Evolutionary conservation across 2,797 vertebrate genomes (phyloP).

Genomic region (Threskiornis aethiopicus): DNA sequence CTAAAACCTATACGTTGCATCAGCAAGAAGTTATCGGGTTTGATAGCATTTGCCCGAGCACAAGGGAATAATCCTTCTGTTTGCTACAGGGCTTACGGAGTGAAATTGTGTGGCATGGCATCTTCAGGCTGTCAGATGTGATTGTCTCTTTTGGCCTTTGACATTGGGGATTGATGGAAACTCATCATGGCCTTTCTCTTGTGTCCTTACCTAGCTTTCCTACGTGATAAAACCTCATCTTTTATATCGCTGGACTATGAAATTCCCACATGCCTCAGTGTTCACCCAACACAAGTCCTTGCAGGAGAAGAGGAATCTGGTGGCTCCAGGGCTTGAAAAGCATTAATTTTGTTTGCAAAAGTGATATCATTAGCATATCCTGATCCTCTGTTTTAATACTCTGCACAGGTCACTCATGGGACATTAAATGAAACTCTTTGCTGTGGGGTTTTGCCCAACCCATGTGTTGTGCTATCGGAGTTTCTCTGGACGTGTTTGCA

Average conservation of each 20-base stretch:
- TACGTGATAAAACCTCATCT: background rate
- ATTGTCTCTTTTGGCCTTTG: background rate
- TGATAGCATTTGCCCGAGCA: background rate
- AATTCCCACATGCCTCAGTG: background rate
- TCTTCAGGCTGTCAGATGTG: constrained; percentile 12
- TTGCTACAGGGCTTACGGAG: background rate
- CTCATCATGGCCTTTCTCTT: background rate
- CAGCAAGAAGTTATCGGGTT: background rate
- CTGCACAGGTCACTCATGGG: background rate
- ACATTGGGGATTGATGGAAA: background rate
- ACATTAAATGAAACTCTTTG: background rate
- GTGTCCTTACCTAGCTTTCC: background rate
- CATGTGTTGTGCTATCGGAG: background rate
- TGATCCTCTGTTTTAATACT: background rate
- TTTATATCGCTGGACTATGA: background rate
- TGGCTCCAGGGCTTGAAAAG: background rate
- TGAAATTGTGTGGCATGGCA: background rate
- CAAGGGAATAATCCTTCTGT: background rate
- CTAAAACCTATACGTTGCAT: background rate
- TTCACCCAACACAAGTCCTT: background rate
- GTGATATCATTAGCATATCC: background rate
- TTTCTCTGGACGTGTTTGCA: background rate
- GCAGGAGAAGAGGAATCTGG: background rate
- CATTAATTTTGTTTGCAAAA: constrained; percentile 30
- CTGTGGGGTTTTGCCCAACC: background rate